Base-by-base conservation (phyloP, 1,140 invertebrate species). In the Drosophila lacertosa region DNA sequence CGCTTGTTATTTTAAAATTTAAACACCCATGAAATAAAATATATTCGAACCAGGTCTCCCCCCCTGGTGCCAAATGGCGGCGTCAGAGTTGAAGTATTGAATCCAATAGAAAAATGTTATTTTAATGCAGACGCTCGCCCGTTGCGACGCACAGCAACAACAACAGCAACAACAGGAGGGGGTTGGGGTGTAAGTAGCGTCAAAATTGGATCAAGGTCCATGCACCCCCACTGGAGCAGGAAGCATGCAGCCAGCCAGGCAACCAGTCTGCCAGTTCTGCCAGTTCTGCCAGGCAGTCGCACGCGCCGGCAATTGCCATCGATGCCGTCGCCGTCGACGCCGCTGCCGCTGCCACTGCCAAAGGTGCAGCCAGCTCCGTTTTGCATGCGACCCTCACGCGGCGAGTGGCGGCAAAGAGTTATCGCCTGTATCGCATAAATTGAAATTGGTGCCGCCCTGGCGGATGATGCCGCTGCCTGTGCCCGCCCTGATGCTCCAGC, bases 1-100 rank as follows among this genome's bases (percentile, higher is more conserved):
- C 80, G 80, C 67, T 84, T 84, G 81, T 86, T 86, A 86, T 86
- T 86, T 86, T 86, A 86, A 86, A 86, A 86, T 86, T 86, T 86
- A 86, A 86, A 86, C 81, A 86, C 77, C 81, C 81, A 86, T 86
- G 81, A 86, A 86, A 86, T 86, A 86, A 86, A 86, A 86, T 86
- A 86, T 86, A 72, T 66, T 26, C 51, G 29, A 24, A 42, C 50
- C 42, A 29, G 20, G 16, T 33, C 26, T 9, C 33, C 42, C 39
- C 20, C 10, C 40, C 54, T 53, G 62, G 55, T 29, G 26, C 62
- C 50, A 39, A 63, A 45, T 59, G 53, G 51, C 45, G n/a, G 15
- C 51, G 35, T 57, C 51, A 37, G 35, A 65, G 53, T 66, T 80
- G 57, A 77, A 71, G 77, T 66, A 88, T 86, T 88, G 82, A 78